Base-by-base conservation (phyloP, 2,797 vertebrate genomes). In the Australoheros facetus region DNA sequence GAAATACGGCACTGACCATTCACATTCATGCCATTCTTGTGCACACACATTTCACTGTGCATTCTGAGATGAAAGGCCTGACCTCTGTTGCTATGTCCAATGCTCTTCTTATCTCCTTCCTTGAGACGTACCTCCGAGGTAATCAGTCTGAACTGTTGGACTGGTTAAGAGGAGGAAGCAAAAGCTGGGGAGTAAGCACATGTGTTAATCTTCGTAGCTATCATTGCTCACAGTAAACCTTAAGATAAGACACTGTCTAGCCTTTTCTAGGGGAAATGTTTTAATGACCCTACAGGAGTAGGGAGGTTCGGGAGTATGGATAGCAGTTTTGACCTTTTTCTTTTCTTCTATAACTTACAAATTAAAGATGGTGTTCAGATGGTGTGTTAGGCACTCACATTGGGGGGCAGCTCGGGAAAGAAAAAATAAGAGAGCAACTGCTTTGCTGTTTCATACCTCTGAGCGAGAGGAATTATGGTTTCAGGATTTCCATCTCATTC, bases 21-120 rank as follows among this genome's bases (percentile, higher is more conserved):
- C 62, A 30, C 42, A 56, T 64, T 56, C 3, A 16, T 56, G 66
- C 71, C 54, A 78, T 3, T 11, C 51, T 60, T 58, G 9, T 28
- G 5, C 16, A 51, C 7, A 51, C 32, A 26, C 37, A 62, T 71
- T 57, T 72, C 54, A 78, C 51, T 53, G 56, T 32, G 51, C 45
- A 45, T 69, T 2, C 39, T 12, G 66, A 86, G 59, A 84, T 84
- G 69, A 81, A 80, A 87, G 70, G 37, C 53, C 30, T 69, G 54
- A 32, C 60, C 54, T 76, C 45, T 53, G 66, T 12, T 79, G 54
- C 45, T 69, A 51, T 34, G 28, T 48, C 80, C 57, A 53, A 51
- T 55, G 12, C 39, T 80, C 26, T 5, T 60, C 80, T 87, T 76
- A 86, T 91, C 78, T 77, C 56, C 77, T 21, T 59, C n/a, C 21